These are phyloP conservation scores for Pseudomyrmex dendroicus DNA, from an alignment of 1,140 invertebrate genomes.

Conservation along the genomic window DNA sequence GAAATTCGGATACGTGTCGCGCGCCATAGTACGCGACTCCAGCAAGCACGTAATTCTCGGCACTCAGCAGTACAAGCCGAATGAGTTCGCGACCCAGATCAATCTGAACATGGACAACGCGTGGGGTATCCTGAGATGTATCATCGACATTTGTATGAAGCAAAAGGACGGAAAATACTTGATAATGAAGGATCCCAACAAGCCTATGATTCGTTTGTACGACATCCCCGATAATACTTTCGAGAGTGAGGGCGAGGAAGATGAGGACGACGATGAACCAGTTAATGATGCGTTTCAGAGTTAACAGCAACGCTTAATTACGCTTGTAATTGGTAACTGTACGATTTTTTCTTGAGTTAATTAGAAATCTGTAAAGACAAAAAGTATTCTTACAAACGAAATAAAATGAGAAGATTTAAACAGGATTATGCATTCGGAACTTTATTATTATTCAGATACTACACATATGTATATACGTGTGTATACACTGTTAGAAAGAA, in stretches of 20 bases:
- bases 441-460: conserved; percentile 23
- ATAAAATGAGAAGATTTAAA: conserved; percentile 41
- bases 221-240: conserved; percentile 99
- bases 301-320: conserved; percentile 68
- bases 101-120: conserved; percentile 99
- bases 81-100: conserved; percentile 99
- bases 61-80: conserved; percentile 99
- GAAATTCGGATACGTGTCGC: conserved; percentile 99
- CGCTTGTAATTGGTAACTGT: not conserved
- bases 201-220: conserved; percentile 97
- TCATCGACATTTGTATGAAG: conserved; percentile 99
- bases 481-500: not conserved
- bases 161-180: conserved; percentile 98
- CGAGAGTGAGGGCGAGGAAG: conserved; percentile 98
- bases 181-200: conserved; percentile 99
- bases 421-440: not conserved
- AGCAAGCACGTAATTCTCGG: conserved; percentile 98
- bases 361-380: not conserved
- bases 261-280: conserved; percentile 92
- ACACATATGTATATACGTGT: too few species aligned
- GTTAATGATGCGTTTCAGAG: conserved; percentile 86
- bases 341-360: not conserved
- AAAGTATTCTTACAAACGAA: conserved; percentile 11
- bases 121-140: conserved; percentile 99
- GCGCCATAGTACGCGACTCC: conserved; percentile 96